These are phyloP conservation scores for Drosophila kanapiae DNA, from an alignment of 1,140 invertebrate genomes.

Conservation along the genomic window DNA sequence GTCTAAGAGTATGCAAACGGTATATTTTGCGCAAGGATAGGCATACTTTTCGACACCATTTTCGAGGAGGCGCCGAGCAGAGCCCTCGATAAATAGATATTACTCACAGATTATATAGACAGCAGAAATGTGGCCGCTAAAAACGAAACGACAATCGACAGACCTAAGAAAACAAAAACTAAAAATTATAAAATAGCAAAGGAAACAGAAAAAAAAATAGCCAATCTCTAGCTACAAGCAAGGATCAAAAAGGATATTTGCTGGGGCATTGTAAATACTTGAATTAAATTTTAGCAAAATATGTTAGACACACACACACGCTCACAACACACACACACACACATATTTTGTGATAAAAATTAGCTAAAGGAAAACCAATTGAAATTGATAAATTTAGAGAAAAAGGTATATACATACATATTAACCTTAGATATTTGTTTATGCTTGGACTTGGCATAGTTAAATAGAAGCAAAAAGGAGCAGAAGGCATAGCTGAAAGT, in stretches of 20 bases:
- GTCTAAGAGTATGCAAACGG: background rate
- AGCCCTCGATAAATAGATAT: constrained; percentile 1
- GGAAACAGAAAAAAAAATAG: background rate
- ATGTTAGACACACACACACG: constrained; percentile 20
- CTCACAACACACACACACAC: constrained; percentile 18
- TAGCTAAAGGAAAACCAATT: constrained; percentile 31
- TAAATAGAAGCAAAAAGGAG: constrained; percentile 15
- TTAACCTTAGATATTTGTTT: constrained; percentile 51
- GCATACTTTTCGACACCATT: constrained; percentile 6
- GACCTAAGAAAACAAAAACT: constrained; percentile 33
- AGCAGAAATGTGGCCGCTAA: constrained; percentile 37
- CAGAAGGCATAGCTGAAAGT: background rate
- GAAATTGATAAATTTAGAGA: constrained; percentile 15
- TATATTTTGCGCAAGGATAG: constrained; percentile 11
- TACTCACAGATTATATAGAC: constrained; percentile 6
- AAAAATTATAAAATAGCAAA: background rate
- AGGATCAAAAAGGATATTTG: constrained; percentile 24
- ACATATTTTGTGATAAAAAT: constrained; percentile 44
- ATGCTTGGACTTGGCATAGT: constrained; percentile 60
- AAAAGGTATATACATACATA: background rate
- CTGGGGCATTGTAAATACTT: constrained; percentile 39
- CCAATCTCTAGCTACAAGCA: constrained; percentile 25
- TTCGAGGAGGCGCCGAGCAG: background rate
- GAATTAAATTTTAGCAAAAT: constrained; percentile 33
- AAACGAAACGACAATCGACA: constrained; percentile 56